phyloP scores from a whole-genome alignment of 2,888 invertebrate species.

The Cephalotes varians region DNA sequence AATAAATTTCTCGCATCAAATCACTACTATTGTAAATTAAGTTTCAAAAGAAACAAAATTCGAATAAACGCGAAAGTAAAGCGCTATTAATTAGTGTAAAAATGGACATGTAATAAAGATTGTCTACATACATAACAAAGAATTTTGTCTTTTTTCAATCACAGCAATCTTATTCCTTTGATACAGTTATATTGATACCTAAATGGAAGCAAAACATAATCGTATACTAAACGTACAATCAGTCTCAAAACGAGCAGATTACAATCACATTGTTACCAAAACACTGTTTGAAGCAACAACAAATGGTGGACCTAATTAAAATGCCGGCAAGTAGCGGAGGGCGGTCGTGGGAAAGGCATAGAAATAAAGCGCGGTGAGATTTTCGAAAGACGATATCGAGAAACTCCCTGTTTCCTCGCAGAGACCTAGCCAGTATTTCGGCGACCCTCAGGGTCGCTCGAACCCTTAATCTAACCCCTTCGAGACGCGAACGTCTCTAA shows the following conservation, averaged over 20 bases:
- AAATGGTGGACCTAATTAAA: slow-evolving; percentile 71
- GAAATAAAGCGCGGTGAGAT: slow-evolving; percentile 59
- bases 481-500: slow-evolving; percentile 72
- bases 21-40: not conserved
- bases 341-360: slow-evolving; percentile 74
- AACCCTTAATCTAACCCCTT: slow-evolving; percentile 72
- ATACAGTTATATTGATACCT: not conserved
- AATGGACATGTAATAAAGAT: not conserved
- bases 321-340: slow-evolving; percentile 57
- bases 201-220: slow-evolving; percentile 61
- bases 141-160: not conserved
- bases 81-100: not conserved
- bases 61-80: not conserved
- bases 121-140: not conserved
- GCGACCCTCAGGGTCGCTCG: slow-evolving; percentile 64
- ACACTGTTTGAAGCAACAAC: slow-evolving; percentile 44
- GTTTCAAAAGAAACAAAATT: not conserved
- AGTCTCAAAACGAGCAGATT: slow-evolving; percentile 31
- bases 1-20: not conserved
- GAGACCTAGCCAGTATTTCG: slow-evolving; percentile 63
- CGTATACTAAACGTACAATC: slow-evolving; percentile 38
- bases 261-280: slow-evolving; percentile 69
- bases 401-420: slow-evolving; percentile 56
- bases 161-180: not conserved
- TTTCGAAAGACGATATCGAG: slow-evolving; percentile 74